Evolutionary conservation across 2,113 vertebrate species (phyloP), one percentile per base, ranked within the genome.

Genomic region (Melanotaenia duboulayi): DNA sequence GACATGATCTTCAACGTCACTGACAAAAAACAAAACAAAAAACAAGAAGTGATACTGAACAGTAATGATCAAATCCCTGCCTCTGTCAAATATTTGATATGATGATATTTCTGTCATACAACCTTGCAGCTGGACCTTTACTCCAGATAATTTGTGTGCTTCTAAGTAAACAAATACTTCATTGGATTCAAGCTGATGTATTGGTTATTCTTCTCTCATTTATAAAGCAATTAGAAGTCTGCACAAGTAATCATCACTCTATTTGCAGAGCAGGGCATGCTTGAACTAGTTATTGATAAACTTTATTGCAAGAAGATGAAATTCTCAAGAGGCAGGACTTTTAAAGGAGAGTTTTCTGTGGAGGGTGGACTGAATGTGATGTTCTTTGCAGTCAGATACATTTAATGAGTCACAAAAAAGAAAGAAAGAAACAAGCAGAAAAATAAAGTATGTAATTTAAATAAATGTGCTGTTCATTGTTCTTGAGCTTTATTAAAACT

Each of bases 221-320:
- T 86, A 62, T 69, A 73, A 73, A 57, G 24, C 84, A 89, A 87
- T 89, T 92, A 75, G 64, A 66, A 76, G 81, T 71, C 66, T 84
- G 62, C 60, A 74, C 71, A 73, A 78, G 83, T 76, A 90, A 87
- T 87, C 82, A 86, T 81, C 70, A 57, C 77, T 80, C 72, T 48
- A 79, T 87, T 87, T 89, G 72, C 68, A 74, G 71, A 88, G 76
- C 76, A 82, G 55, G 74, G 19, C 88, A 88, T 72, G 88, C 84
- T 88, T 74, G 71, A 90, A 65, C 77, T 81, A 69, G 74, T 81
- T 87, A 92, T 90, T 88, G 89, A 86, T 87, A 81, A 87, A 87
- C 54, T 20, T 51, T 65, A 84, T 74, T 76, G 61, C 68, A 68
- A 56, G 61, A 81, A 89, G 82, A 90, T 85, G 11, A 81, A 80